Evolutionary conservation across 2,888 invertebrate species (phyloP).

Genomic region (Amblyjoppa fuscipennis): DNA sequence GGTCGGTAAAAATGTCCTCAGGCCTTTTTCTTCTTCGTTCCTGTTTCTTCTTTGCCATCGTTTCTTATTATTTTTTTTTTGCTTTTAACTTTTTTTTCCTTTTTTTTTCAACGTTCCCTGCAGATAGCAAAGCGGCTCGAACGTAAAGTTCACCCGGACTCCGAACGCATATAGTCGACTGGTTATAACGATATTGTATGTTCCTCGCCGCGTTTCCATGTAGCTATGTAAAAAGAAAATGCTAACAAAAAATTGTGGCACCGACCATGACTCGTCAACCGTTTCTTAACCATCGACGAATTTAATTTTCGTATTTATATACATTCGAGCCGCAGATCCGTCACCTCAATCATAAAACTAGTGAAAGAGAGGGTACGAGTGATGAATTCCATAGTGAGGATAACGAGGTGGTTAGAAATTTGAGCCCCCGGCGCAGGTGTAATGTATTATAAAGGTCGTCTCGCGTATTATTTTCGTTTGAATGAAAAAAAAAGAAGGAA

Average conservation of each 20-base stretch:
- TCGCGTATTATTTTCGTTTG: slow-evolving; percentile 57
- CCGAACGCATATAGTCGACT: not conserved
- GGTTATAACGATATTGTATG: not conserved
- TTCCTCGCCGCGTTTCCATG: no score
- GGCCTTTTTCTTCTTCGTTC: slow-evolving; percentile 67
- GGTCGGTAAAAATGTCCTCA: slow-evolving; percentile 79
- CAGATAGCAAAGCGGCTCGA: not conserved
- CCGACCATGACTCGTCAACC: not conserved
- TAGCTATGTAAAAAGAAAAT: no score
- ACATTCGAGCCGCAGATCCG: not conserved
- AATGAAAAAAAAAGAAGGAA: slow-evolving; percentile 10
- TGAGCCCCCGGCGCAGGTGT: slow-evolving; percentile 66
- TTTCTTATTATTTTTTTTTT: slow-evolving; percentile 36
- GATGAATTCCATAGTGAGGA: slow-evolving; percentile 18
- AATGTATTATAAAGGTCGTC: slow-evolving; percentile 67
- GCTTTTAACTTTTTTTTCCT: slow-evolving; percentile 48
- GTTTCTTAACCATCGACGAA: not conserved
- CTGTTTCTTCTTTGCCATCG: slow-evolving; percentile 47
- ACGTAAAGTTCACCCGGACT: not conserved
- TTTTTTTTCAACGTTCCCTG: slow-evolving; percentile 43
- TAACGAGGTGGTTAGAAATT: slow-evolving; percentile 64
- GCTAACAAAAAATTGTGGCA: not conserved
- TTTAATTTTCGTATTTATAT: not conserved
- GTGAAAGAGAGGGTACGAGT: not conserved
- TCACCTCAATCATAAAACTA: not conserved